A percentile compares a stretch with the other conserved stretches of the same genome.
These are phyloP conservation scores for Tichodroma muraria DNA, from an alignment of 2,113 vertebrate genomes.

Conservation along the genomic window DNA sequence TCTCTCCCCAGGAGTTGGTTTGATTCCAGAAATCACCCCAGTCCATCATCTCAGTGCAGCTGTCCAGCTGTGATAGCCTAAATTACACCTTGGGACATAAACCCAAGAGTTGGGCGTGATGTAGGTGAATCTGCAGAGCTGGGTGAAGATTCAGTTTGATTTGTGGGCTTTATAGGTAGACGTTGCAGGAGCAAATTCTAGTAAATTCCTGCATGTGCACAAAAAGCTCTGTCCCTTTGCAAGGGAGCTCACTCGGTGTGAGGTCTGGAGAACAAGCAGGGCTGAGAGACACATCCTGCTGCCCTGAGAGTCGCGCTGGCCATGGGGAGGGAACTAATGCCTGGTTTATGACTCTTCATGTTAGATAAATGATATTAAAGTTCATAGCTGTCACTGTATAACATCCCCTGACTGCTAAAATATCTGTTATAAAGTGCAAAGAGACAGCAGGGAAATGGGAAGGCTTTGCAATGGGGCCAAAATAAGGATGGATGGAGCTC, in stretches of 20 bases:
- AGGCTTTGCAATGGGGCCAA: neutral
- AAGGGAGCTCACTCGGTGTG: neutral
- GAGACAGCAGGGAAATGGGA: neutral
- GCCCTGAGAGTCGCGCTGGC: neutral
- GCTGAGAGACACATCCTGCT: neutral
- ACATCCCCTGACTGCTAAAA: neutral
- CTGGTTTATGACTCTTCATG: neutral
- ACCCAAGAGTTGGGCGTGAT: fast-evolving
- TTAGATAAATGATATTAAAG: neutral
- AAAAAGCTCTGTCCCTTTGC: neutral
- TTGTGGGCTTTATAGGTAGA: neutral
- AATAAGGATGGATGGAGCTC: neutral
- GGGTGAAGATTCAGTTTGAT: neutral
- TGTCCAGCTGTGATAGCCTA: neutral
- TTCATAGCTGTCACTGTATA: neutral
- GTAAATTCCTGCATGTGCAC: neutral
- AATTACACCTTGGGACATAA: neutral
- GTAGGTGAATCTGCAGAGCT: neutral
- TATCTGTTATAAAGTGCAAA: neutral
- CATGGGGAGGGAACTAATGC: neutral
- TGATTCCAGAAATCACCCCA: neutral
- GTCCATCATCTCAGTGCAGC: neutral
- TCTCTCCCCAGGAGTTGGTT: neutral
- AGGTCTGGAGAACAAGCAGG: neutral
- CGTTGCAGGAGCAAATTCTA: neutral